Evolutionary conservation across 1,140 invertebrate genomes (phyloP).

Genomic region (Neodiprion virginianus): DNA sequence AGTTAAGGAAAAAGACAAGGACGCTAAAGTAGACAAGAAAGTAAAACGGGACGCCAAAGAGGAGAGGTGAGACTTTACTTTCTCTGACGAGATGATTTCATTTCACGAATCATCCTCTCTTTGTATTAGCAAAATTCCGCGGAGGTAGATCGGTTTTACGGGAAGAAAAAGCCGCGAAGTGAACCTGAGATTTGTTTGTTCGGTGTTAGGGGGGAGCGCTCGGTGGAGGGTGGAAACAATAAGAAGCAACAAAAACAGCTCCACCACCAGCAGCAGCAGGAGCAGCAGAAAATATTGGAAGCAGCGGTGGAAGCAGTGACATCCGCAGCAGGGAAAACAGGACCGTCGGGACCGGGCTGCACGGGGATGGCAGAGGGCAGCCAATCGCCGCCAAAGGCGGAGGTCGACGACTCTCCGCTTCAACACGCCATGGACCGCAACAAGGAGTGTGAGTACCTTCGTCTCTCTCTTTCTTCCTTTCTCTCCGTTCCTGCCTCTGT

Average conservation of each 20-base stretch:
- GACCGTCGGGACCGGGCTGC: constrained; percentile 54
- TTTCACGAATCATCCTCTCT: background rate
- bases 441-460: constrained; percentile 89
- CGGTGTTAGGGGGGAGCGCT: too few relatives aligned
- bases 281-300: constrained; percentile 47
- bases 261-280: constrained; percentile 47
- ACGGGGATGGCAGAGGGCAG: constrained; percentile 72
- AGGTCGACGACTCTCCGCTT: constrained; percentile 92
- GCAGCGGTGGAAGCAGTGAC: constrained; percentile 51
- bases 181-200: too few relatives aligned
- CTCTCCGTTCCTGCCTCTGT: constrained; percentile 2
- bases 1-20: constrained; percentile 41
- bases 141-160: too few relatives aligned
- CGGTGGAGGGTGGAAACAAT: background rate
- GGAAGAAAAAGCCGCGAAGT: too few relatives aligned
- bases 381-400: constrained; percentile 84
- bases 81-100: background rate
- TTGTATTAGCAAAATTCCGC: background rate
- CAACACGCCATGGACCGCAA: constrained; percentile 94
- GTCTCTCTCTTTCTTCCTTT: background rate
- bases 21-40: constrained; percentile 12
- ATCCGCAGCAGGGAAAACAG: constrained; percentile 34
- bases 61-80: constrained; percentile 40
- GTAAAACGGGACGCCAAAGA: constrained; percentile 44
- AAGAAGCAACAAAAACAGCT: background rate